phyloP scores from a whole-genome alignment of 2,797 vertebrate species.

The Danio tinwini region DNA sequence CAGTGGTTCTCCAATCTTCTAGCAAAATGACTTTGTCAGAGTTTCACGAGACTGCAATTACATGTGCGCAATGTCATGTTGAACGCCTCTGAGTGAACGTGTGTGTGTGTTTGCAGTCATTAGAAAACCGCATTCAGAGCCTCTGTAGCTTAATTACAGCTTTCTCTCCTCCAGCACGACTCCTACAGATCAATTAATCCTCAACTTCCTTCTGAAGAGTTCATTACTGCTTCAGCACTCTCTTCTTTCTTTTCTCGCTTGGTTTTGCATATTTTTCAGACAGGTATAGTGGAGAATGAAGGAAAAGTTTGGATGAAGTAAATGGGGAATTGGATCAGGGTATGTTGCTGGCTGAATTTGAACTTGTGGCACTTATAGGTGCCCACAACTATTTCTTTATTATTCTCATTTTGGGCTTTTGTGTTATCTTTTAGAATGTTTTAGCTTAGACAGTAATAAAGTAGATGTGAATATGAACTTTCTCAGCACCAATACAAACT shows the following conservation, averaged over 20 bases:
- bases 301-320: not conserved
- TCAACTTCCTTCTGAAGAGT: slow-evolving; percentile 70
- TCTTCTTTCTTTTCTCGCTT: slow-evolving; percentile 63
- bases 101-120: slow-evolving; percentile 37
- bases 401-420: not conserved
- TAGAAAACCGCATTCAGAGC: slow-evolving; percentile 52
- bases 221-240: slow-evolving; percentile 75
- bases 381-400: not conserved
- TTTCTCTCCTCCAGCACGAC: slow-evolving; percentile 64
- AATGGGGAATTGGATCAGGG: not conserved
- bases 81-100: not conserved
- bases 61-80: not conserved
- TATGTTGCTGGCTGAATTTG: not conserved
- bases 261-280: slow-evolving; percentile 28
- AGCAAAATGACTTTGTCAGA: slow-evolving; percentile 25
- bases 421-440: not conserved
- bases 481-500: too few relatives aligned
- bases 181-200: slow-evolving; percentile 75
- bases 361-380: not conserved
- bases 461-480: not conserved
- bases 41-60: slow-evolving; percentile 3
- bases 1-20: slow-evolving; percentile 26
- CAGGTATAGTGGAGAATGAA: not conserved
- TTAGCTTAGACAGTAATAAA: not conserved
- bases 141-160: slow-evolving; percentile 72